A percentile compares a stretch with the other conserved stretches of the same genome.
Evolutionary conservation across 2,888 invertebrate genomes (phyloP).

Genomic region (Lycophotia porphyrea): DNA sequence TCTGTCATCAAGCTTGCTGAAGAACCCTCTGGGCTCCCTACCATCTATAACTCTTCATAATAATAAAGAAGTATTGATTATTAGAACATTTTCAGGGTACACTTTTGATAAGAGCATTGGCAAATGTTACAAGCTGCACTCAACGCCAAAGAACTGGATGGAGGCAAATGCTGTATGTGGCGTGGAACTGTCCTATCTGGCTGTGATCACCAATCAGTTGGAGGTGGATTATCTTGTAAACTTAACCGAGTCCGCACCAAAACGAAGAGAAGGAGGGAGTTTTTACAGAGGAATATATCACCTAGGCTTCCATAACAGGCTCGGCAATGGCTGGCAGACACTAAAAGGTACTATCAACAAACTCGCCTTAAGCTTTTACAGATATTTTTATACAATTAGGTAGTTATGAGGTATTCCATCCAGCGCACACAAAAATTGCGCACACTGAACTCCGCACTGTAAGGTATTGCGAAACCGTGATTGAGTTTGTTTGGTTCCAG

Average conservation of each 20-base stretch:
- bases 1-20: neutral
- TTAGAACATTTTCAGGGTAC: constrained; percentile 72
- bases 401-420: neutral
- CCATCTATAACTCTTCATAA: neutral
- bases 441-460: too few relatives aligned
- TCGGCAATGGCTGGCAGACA: constrained; percentile 69
- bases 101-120: constrained; percentile 68
- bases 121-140: constrained; percentile 82
- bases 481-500: too few relatives aligned
- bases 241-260: constrained; percentile 10
- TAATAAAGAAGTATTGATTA: neutral
- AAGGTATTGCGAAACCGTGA: too few relatives aligned
- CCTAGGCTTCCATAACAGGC: constrained; percentile 69
- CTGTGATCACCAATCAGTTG: constrained; percentile 72
- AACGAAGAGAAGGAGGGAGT: constrained; percentile 7
- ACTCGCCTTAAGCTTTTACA: neutral
- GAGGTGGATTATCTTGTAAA: constrained; percentile 38
- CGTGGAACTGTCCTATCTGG: constrained; percentile 77
- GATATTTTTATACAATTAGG: too few relatives aligned
- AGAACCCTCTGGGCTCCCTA: neutral
- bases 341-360: constrained; percentile 71
- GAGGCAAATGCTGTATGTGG: constrained; percentile 77
- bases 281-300: constrained; percentile 54
- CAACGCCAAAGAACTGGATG: constrained; percentile 76
- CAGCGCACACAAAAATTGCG: too few relatives aligned